A percentile compares a stretch with the other conserved stretches of the same genome.
Evolutionary conservation across 1,140 invertebrate species (phyloP).

Genomic region (Cherax quadricarinatus): DNA sequence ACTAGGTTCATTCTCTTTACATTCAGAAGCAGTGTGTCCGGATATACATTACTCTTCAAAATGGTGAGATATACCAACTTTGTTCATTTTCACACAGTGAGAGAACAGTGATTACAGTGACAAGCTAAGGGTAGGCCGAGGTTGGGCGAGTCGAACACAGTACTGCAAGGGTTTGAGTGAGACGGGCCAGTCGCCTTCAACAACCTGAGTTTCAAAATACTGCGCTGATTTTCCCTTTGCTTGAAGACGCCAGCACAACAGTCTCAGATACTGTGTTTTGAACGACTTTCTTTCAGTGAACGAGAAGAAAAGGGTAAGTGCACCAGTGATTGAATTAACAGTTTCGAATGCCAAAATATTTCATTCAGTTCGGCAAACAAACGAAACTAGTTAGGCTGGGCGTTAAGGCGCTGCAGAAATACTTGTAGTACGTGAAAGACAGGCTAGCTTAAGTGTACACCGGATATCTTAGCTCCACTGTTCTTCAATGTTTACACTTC

Average conservation of each 20-base stretch:
- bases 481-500: too few species aligned
- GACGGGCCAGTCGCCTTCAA: background rate
- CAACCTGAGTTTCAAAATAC: background rate
- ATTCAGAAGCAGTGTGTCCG: too few species aligned
- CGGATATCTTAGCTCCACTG: too few species aligned
- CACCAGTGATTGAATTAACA: conserved; percentile 30
- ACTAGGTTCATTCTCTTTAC: too few species aligned
- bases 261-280: background rate
- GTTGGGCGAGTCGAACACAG: conserved; percentile 1
- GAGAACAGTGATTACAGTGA: background rate
- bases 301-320: background rate
- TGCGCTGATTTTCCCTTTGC: background rate
- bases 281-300: background rate
- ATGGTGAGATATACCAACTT: too few species aligned
- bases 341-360: conserved; percentile 39
- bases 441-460: too few species aligned
- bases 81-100: too few species aligned
- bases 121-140: background rate
- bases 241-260: background rate
- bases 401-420: too few species aligned
- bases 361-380: background rate
- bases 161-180: background rate
- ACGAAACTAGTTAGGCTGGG: background rate
- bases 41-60: too few species aligned
- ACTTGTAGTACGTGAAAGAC: too few species aligned